Percentiles rank a stretch among this genome's conserved stretches.
Conservation (phyloP, 37 sponge, comb jelly and placozoan species). For the Oscarella lobularis region DNA sequence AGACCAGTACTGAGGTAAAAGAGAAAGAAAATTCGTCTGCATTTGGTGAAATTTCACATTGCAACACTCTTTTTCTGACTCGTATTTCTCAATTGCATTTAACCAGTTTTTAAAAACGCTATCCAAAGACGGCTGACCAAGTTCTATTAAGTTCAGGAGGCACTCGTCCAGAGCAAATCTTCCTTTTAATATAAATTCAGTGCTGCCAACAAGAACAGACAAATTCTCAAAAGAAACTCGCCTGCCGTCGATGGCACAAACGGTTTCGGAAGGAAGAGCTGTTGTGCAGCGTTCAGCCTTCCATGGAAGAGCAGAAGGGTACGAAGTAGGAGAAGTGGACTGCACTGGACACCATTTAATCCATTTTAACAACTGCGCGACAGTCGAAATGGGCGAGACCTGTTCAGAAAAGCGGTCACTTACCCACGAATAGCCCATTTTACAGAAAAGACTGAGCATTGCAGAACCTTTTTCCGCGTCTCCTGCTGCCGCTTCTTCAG, state of each 20-base stretch:
- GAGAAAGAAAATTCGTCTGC: not conserved
- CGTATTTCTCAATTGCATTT: not conserved
- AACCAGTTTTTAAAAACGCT: not conserved
- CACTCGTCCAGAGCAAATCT: not conserved
- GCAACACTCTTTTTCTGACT: not conserved
- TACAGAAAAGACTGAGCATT: not conserved
- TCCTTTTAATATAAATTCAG: not conserved
- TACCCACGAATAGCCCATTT: not conserved
- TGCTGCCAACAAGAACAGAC: not conserved
- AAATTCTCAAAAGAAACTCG: not conserved
- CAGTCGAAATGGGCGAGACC: not conserved
- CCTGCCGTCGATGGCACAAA: not conserved
- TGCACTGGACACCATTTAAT: not conserved
- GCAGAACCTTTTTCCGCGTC: not conserved
- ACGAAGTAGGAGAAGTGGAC: not conserved
- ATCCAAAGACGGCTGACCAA: not conserved
- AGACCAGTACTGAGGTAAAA: not conserved
- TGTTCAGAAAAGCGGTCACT: not conserved
- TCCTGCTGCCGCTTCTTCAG: not conserved
- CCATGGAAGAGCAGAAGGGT: not conserved
- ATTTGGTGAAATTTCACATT: not conserved
- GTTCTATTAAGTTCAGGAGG: not conserved
- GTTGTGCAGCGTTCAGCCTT: not conserved
- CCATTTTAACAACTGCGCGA: slow-evolving; percentile 34
- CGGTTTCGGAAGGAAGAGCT: not conserved